Evolutionary conservation across 2,888 invertebrate genomes (phyloP), one percentile per base, ranked within the genome.

Genomic region (Oligia strigilis): DNA sequence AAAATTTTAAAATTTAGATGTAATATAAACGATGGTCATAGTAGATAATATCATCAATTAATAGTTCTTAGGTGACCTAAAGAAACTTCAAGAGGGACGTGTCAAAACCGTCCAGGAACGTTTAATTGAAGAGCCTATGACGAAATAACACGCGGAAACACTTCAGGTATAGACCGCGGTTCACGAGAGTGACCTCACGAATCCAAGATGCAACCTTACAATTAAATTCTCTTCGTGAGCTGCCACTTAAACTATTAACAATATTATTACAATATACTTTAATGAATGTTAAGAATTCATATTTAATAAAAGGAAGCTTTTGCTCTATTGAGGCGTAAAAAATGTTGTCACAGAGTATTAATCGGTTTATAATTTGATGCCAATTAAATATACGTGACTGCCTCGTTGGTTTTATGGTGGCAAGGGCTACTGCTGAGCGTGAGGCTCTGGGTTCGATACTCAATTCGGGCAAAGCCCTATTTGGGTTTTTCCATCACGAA

Each of bases 141-240:
- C 80, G 90, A 90, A 92, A 93, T 88, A 49, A 76, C 67, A 90
- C 88, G 75, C 93, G 94, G 94, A 94, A 94, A 92, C 88, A 89
- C 89, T 85, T 76, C 77, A 80, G 76, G 70, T 73, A 19, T 19
- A 72, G 40, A n/a, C n/a, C 43, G 66, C 76, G 90, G 94, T 93
- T 94, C 94, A 93, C 89, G 82, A 78, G 64, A 77, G 84, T 90
- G 94, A 95, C 95, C 95, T 95, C 95, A 94, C 94, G 95, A 93
- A 91, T 89, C 71, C 83, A 85, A 89, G 92, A 92, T 90, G 92
- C 91, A 92, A 90, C 91, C 90, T 90, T 84, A 93, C 92, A 94
- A 95, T 95, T 94, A 94, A 92, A 89, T 85, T 65, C 46, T 86
- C 86, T 83, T 93, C 94, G 93, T 95, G 95, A 94, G 85, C 93